phyloP scores from a whole-genome alignment of 2,113 vertebrate species.

The Mesocricetus auratus region DNA sequence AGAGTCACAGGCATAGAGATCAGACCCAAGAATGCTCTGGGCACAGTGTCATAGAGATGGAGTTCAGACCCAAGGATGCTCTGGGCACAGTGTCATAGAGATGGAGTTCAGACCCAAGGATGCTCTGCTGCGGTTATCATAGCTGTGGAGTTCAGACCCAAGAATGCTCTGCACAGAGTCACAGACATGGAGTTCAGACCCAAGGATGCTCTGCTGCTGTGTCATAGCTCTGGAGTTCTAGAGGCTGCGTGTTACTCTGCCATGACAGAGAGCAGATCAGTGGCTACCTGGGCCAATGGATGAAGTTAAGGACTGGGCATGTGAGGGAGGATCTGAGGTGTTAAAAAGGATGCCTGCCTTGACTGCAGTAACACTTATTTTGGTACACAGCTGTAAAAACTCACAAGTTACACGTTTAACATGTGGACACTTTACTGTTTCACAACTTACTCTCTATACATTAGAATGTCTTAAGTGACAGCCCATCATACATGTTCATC shows the following conservation, averaged over 20 bases:
- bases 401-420: slow-evolving; percentile 12
- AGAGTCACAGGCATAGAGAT: neutral
- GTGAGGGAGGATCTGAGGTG: neutral
- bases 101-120: neutral
- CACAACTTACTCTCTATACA: neutral
- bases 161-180: neutral
- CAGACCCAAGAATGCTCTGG: neutral
- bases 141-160: too few species aligned
- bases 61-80: neutral
- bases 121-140: too few species aligned
- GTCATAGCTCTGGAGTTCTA: slow-evolving; percentile 27
- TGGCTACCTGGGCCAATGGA: neutral
- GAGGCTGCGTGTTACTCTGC: neutral
- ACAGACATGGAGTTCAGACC: neutral
- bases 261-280: neutral
- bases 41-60: too few species aligned
- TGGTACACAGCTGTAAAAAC: slow-evolving; percentile 28
- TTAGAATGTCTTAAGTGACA: neutral
- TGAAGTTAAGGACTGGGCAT: neutral
- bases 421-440: neutral
- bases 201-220: neutral
- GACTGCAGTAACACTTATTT: neutral
- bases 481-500: neutral
- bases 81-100: neutral
- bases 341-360: neutral